Conservation (phyloP, 2,888 invertebrate species). For the Mycalesis mineus region DNA sequence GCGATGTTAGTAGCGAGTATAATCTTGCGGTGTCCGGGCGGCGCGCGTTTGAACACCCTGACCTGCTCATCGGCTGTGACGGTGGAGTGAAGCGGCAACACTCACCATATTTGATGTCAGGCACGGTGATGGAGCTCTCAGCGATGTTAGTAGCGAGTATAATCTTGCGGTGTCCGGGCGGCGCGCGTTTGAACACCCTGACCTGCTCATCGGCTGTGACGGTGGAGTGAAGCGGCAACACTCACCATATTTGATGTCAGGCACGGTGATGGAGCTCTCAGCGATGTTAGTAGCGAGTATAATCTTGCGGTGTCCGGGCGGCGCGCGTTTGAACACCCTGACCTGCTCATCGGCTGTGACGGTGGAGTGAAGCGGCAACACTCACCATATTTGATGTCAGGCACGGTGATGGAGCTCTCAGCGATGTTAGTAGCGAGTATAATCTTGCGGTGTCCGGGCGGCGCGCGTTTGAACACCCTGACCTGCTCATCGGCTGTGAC, state of each 20-base stretch:
- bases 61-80: conserved; percentile 88
- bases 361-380: conserved; percentile 84
- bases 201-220: no score
- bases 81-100: conserved; percentile 84
- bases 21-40: conserved; percentile 85
- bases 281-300: conserved; percentile 95
- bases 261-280: conserved; percentile 94
- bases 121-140: no score
- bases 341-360: conserved; percentile 88
- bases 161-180: no score
- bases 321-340: conserved; percentile 77
- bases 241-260: conserved; percentile 91
- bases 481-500: conserved; percentile 88
- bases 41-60: conserved; percentile 77
- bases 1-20: conserved; percentile 95
- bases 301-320: conserved; percentile 85
- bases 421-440: conserved; percentile 95
- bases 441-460: conserved; percentile 85
- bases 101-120: conserved; percentile 74
- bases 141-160: no score
- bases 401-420: conserved; percentile 94
- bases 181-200: no score
- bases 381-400: conserved; percentile 89
- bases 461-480: conserved; percentile 77
- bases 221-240: no score